Base-by-base conservation (phyloP, 2,113 vertebrate species). In the Trochalopteron elliotii region DNA sequence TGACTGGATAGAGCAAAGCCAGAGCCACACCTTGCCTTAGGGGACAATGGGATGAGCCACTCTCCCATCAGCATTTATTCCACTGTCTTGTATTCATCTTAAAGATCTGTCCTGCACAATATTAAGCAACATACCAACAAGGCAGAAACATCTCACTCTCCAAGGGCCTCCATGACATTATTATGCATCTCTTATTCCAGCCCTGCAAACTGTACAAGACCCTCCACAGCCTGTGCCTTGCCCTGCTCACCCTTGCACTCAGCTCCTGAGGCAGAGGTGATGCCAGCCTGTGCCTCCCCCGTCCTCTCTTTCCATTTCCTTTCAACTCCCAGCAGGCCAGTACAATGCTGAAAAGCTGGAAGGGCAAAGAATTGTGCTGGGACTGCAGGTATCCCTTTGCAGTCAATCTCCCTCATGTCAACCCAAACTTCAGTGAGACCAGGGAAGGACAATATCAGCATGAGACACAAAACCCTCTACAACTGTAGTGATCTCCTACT, bases 21-120 rank as follows among this genome's bases (percentile, higher is more conserved):
- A 42, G 63, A 94, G 64, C 83, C 89, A 93, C 90, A 67, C 96
- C 94, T 64, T 67, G 55, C 71, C 92, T 65, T 69, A 42, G 12
- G 57, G 90, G 45, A 83, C 40, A 90, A 83, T 1, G 19, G 3
- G 57, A 87, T 80, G 88, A 94, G 75, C 82, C 69, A 87, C 52
- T 35, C 35, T 63, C 39, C 30, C 0, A 3, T 63, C 59, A 90
- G 80, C 72, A 56, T 84, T 84, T 84, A 81, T 77, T 90, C 35
- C 31, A 31, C 17, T 42, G 21, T 24, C 44, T 59, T 44, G 16
- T 19, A 45, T 52, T 80, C 10, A 28, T 15, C 47, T 49, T 49
- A 61, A 93, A 89, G 39, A 50, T 20, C 47, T 59, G 47, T 81
- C 72, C 56, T 55, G 61, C 16, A 17, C 50, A 44, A 24, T 44